Conservation (phyloP, 2,888 invertebrate genomes). For the Seira sanloemensis region DNA sequence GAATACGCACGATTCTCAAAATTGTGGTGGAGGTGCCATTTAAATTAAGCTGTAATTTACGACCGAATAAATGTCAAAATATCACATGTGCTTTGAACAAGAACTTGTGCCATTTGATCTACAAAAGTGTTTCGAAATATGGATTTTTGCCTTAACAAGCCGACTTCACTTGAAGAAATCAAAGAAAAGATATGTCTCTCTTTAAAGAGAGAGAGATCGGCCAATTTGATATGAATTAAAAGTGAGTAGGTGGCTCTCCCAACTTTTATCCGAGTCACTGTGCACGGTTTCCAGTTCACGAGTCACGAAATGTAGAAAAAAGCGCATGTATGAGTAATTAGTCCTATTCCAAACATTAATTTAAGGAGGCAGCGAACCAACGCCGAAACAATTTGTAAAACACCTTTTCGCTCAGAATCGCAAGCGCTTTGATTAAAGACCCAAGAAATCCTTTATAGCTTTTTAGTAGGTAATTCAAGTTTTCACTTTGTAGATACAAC, state of each 20-base stretch:
- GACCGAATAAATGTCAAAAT: conserved; percentile 57
- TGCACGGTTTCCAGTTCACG: conserved; percentile 59
- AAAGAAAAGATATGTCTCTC: background rate
- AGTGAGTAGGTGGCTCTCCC: background rate
- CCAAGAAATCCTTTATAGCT: background rate
- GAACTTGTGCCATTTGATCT: background rate
- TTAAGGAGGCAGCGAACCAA: conserved; percentile 5
- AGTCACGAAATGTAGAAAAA: conserved; percentile 39
- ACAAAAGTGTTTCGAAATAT: background rate
- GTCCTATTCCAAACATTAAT: conserved; percentile 15
- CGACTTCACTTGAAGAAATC: background rate
- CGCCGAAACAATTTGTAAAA: conserved; percentile 53
- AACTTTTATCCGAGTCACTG: background rate
- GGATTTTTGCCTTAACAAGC: background rate
- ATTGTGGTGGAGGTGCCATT: conserved; percentile 22
- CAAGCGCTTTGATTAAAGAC: conserved; percentile 9
- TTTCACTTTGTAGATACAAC: conserved; percentile 11
- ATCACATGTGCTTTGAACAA: background rate
- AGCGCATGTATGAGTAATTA: conserved; percentile 38
- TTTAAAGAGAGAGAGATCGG: too few species aligned
- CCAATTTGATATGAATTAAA: too few species aligned
- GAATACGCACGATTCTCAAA: background rate
- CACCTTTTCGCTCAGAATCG: conserved; percentile 40
- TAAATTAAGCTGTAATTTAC: conserved; percentile 60
- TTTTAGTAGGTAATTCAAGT: background rate